These are phyloP conservation scores for Heterotilapia buettikoferi DNA, from an alignment of 2,113 vertebrate genomes.

Conservation along the genomic window DNA sequence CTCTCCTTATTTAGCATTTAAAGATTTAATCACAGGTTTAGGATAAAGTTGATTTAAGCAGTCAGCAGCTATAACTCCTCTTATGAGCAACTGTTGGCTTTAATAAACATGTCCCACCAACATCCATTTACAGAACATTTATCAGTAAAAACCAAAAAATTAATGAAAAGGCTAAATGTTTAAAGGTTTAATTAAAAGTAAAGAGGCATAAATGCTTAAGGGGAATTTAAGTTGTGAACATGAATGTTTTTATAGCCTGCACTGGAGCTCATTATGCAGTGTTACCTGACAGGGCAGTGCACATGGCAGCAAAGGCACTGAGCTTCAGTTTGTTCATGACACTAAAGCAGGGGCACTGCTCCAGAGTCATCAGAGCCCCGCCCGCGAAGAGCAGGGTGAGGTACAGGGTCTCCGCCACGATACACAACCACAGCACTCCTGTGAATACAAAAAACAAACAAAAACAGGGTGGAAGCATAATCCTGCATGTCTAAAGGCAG, in stretches of 20 bases:
- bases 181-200: background rate
- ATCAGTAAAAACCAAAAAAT: background rate
- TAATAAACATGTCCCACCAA: background rate
- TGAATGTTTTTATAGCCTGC: background rate
- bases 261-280: rapidly evolving
- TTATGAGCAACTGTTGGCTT: background rate
- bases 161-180: background rate
- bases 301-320: slow-evolving; percentile 83
- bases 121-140: background rate
- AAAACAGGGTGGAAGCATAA: background rate
- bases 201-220: background rate
- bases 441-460: background rate
- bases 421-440: slow-evolving; percentile 87
- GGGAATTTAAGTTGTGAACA: background rate
- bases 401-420: slow-evolving; percentile 80
- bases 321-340: slow-evolving; percentile 81
- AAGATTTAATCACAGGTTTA: background rate
- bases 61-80: background rate
- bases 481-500: background rate
- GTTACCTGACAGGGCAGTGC: slow-evolving; percentile 84
- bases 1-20: background rate
- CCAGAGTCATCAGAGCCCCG: slow-evolving; percentile 75
- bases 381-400: slow-evolving; percentile 76
- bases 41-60: background rate
- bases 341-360: slow-evolving; percentile 72